Conservation (phyloP, 23 tunicate species). For the Oikopleura dioica region DNA sequence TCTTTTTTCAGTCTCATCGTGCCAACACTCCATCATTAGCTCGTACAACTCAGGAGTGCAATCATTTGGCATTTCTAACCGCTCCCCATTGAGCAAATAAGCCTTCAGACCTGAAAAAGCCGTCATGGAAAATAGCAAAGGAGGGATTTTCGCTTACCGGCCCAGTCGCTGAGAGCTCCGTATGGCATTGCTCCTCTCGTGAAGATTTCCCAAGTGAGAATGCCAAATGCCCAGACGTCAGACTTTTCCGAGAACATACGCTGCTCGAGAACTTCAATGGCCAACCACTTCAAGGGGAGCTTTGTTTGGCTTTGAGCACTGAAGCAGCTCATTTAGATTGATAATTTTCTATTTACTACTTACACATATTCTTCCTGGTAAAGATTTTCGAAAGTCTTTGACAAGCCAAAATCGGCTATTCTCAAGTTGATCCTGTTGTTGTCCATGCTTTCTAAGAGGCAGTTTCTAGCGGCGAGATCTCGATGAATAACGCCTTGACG, state of each 20-base stretch:
- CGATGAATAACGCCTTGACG: not conserved
- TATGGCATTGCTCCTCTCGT: not conserved
- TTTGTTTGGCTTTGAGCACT: too few species aligned
- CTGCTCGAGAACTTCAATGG: not conserved
- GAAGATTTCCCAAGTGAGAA: not conserved
- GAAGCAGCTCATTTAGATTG: too few species aligned
- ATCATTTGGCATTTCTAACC: not conserved
- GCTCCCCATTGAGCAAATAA: not conserved
- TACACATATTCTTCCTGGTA: not conserved
- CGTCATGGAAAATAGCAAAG: too few species aligned
- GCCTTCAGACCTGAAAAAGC: not conserved
- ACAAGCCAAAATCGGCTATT: conserved; percentile 6
- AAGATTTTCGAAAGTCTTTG: not conserved
- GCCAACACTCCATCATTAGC: not conserved
- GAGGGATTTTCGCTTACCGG: too few species aligned
- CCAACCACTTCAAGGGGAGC: conserved; percentile 6
- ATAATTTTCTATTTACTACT: too few species aligned
- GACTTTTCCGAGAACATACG: not conserved
- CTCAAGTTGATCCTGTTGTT: not conserved
- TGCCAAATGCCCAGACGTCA: conserved; percentile 9
- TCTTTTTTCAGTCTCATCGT: conserved; percentile 16
- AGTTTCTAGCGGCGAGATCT: conserved; percentile 5
- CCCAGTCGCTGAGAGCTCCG: not conserved
- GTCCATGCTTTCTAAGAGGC: not conserved
- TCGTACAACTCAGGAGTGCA: not conserved